Evolutionary conservation across 2,888 invertebrate species (phyloP), one percentile per base, ranked within the genome.

Genomic region (Protonemura montana): DNA sequence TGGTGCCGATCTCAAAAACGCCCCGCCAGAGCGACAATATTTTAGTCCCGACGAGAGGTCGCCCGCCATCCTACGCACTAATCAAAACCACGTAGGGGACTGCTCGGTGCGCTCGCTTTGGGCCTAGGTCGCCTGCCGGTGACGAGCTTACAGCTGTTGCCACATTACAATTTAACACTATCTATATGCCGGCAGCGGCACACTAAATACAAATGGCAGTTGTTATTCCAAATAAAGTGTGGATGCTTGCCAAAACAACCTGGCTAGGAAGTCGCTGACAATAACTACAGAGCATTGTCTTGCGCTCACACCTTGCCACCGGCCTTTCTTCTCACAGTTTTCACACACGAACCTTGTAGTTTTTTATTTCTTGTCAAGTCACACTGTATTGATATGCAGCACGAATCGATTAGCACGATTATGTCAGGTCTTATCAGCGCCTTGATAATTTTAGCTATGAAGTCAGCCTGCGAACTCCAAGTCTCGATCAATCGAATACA

Each of bases 231-330:
- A 59, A 59, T 76, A 59, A 84, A 84, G 84, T 59, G 59, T 84
- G 84, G 84, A 59, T 27, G 27, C 25, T 28, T 84, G 84, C 84
- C 84, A 84, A 81, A 84, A 41, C 41, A 82, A 84, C 84, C 84
- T 84, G 84, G 84, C 84, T 27, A 27, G 29, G 59, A 7, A 81
- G 81, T 28, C 81, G n/a, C 81, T 81, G 30, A n/a, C 81, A 81
- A 81, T 27, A 78, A 78, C 28, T 26, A 28, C 16, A 78, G 78
- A 28, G 78, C 78, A 78, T 78, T 78, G 59, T 59, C 59, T 59
- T 13, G 16, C 21, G 16, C 59, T 59, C 59, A 59, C 59, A 59
- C 59, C 59, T 59, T 59, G 16, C 59, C 59, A 13, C 59, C 13
- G 16, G 59, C 35, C 35, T 35, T 35, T 10, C 35, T 59, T 59